Conservation (phyloP, 2,888 invertebrate genomes). For the Orthosia gracilis region DNA sequence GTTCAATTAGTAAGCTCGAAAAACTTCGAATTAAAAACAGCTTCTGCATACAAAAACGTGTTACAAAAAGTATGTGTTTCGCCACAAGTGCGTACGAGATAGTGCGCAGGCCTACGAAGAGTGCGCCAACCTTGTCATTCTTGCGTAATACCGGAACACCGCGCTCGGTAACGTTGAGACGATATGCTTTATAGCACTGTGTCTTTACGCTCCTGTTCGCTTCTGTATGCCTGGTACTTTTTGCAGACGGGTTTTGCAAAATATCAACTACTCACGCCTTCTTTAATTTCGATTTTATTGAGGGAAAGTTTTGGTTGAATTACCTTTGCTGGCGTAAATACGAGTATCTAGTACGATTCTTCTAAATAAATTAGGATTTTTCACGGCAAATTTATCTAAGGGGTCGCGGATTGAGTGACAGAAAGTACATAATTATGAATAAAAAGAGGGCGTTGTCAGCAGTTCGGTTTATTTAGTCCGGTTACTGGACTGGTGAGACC, state of each 20-base stretch:
- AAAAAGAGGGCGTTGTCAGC: no score
- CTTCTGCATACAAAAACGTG: constrained; percentile 47
- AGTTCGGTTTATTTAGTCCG: no score
- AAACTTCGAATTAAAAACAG: constrained; percentile 46
- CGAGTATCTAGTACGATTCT: neutral
- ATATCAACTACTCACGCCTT: neutral
- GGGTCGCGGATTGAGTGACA: neutral
- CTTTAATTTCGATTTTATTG: no score
- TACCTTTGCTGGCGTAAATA: neutral
- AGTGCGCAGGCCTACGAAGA: constrained; percentile 46
- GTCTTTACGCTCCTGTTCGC: neutral
- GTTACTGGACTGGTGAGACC: no score
- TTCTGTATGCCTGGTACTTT: constrained; percentile 22
- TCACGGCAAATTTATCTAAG: neutral
- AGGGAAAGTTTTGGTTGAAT: neutral
- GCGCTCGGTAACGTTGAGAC: constrained; percentile 18
- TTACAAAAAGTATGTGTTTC: constrained; percentile 50
- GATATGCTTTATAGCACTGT: constrained; percentile 33
- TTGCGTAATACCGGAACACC: constrained; percentile 55
- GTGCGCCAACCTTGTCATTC: constrained; percentile 52
- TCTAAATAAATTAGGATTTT: neutral
- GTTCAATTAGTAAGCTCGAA: constrained; percentile 29
- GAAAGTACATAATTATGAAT: neutral
- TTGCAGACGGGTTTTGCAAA: neutral
- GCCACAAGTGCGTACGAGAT: constrained; percentile 41